Conservation (phyloP, 2,113 vertebrate species). For the Callocephalon fimbriatum region DNA sequence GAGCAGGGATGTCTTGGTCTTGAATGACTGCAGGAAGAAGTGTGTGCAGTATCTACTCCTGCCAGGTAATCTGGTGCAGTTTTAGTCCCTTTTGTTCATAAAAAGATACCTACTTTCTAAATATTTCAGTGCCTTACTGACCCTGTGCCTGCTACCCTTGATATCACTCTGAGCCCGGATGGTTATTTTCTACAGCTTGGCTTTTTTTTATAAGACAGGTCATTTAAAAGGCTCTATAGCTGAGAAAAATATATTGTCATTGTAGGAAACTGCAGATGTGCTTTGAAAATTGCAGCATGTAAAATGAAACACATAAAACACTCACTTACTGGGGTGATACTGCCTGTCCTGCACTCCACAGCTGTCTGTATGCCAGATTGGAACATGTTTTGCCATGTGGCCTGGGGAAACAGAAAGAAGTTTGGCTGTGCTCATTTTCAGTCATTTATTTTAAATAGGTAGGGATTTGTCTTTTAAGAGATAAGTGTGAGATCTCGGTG, state of each 20-base stretch:
- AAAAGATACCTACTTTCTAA: not conserved
- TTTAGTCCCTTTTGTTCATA: not conserved
- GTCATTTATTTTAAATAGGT: not conserved
- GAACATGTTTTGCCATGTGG: accelerated
- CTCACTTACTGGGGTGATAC: accelerated
- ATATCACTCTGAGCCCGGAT: not conserved
- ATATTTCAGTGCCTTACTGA: not conserved
- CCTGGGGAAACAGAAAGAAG: not conserved
- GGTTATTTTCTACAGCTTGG: not conserved
- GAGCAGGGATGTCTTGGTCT: not conserved
- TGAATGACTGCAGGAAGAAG: not conserved
- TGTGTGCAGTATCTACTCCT: accelerated
- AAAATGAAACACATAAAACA: not conserved
- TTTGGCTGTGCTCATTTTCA: accelerated
- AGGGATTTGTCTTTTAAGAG: not conserved
- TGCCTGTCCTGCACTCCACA: not conserved
- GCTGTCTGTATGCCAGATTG: not conserved
- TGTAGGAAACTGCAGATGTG: not conserved
- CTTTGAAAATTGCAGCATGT: not conserved
- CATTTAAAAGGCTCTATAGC: not conserved
- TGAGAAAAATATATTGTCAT: not conserved
- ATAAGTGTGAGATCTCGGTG: not conserved
- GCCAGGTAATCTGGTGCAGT: not conserved
- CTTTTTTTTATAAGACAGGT: not conserved
- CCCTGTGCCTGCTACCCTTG: accelerated